Evolutionary conservation across 30 jellyfish, hydroid and myxozoan genomes (phyloP).

Genomic region (Aurelia sp.): DNA sequence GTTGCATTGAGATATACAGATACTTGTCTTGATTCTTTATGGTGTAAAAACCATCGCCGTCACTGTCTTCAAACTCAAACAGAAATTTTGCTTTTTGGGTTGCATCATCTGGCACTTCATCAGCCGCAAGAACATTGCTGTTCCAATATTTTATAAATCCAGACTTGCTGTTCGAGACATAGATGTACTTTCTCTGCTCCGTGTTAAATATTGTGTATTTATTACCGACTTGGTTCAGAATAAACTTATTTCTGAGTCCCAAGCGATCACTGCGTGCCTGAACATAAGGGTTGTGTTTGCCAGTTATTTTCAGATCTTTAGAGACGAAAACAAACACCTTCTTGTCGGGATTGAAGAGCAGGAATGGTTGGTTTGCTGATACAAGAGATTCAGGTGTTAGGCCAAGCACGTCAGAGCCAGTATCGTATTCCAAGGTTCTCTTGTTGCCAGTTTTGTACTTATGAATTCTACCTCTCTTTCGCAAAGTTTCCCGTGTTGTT

Average conservation of each 20-base stretch:
- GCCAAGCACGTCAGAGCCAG: conserved; percentile 16
- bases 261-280: conserved; percentile 38
- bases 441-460: background rate
- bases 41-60: conserved; percentile 50
- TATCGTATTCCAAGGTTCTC: conserved; percentile 38
- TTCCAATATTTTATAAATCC: conserved; percentile 30
- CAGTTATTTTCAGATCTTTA: conserved; percentile 25
- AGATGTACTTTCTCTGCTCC: conserved; percentile 26
- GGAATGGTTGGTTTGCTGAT: conserved; percentile 30
- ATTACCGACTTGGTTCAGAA: background rate
- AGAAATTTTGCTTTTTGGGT: background rate
- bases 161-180: conserved; percentile 50
- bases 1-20: conserved; percentile 21
- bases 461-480: no score
- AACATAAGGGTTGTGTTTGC: conserved; percentile 34
- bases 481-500: no score
- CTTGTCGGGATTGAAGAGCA: conserved; percentile 38
- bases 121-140: conserved; percentile 32
- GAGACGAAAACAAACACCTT: conserved; percentile 27
- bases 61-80: conserved; percentile 53
- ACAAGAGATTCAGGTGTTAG: conserved; percentile 36
- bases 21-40: conserved; percentile 41
- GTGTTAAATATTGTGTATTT: conserved; percentile 22
- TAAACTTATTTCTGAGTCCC: conserved; percentile 38
- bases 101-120: background rate